These are phyloP conservation scores for Cosmorhoe ocellata DNA, from an alignment of 2,888 invertebrate species.

Conservation along the genomic window DNA sequence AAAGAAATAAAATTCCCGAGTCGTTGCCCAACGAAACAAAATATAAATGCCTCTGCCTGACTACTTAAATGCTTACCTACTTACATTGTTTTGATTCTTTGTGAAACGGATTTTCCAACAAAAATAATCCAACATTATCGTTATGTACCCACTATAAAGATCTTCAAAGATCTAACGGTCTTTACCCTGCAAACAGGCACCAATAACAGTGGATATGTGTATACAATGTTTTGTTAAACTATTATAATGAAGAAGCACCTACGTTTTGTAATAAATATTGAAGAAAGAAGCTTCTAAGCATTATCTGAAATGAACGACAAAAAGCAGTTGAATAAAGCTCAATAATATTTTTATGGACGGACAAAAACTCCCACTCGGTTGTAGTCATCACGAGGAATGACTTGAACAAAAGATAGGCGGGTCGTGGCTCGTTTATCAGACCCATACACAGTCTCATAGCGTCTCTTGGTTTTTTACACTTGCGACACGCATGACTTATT, in stretches of 20 bases:
- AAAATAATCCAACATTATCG: too few relatives aligned
- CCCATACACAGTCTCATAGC: conserved; percentile 34
- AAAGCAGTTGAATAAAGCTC: conserved; percentile 9
- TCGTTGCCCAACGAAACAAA: conserved; percentile 23
- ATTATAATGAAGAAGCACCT: too few relatives aligned
- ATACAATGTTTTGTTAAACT: too few relatives aligned
- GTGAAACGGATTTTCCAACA: neutral
- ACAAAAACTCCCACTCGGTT: conserved; percentile 37
- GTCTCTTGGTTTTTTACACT: conserved; percentile 32
- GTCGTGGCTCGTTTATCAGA: conserved; percentile 41
- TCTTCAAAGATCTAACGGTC: too few relatives aligned
- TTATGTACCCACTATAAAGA: too few relatives aligned
- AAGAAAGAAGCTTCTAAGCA: too few relatives aligned
- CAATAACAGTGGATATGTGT: too few relatives aligned
- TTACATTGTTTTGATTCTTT: neutral
- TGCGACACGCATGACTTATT: conserved; percentile 36
- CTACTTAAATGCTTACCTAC: conserved; percentile 6
- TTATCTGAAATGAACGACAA: neutral
- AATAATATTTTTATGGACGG: conserved; percentile 30
- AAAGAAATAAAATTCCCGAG: conserved; percentile 37
- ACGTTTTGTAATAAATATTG: too few relatives aligned
- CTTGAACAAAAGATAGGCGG: conserved; percentile 46
- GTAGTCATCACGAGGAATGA: conserved; percentile 39
- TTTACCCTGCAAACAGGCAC: too few relatives aligned
- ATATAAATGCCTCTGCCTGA: conserved; percentile 16